phyloP scores from a whole-genome alignment of 2,113 vertebrate genomes.

The Stomatorhinus ivindoensis region DNA sequence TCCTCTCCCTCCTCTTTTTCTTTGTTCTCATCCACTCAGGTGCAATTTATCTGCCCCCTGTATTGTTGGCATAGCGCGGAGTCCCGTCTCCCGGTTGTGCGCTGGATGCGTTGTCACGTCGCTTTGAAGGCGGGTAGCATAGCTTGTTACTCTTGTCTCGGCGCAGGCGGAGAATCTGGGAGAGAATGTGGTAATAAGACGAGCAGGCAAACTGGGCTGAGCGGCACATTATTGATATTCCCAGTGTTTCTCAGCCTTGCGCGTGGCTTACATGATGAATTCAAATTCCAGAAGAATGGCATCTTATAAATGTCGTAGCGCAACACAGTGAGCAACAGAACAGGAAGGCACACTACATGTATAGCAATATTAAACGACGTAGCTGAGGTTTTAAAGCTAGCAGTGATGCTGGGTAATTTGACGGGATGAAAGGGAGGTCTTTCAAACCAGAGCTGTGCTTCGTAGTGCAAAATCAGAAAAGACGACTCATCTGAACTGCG shows the following conservation, averaged over 20 bases:
- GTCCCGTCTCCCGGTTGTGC: background rate
- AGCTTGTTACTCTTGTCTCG: background rate
- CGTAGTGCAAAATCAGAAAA: background rate
- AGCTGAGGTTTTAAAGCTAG: background rate
- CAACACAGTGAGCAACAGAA: background rate
- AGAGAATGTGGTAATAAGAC: background rate
- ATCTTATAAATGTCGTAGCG: background rate
- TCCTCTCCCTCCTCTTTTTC: background rate
- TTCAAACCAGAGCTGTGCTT: background rate
- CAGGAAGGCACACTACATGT: background rate
- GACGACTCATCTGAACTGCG: background rate
- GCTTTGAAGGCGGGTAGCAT: background rate
- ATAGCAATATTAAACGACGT: background rate
- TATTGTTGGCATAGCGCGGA: background rate
- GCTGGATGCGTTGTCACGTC: background rate
- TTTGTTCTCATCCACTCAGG: background rate
- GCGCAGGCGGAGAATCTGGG: background rate
- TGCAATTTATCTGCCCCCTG: background rate
- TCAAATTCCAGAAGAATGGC: background rate
- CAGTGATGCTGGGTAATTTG: background rate
- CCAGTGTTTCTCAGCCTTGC: background rate
- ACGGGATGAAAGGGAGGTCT: background rate
- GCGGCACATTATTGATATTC: constrained; percentile 4
- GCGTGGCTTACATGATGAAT: background rate
- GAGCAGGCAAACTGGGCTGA: background rate